Evolutionary conservation across 2,113 vertebrate species (phyloP).

Genomic region (Haplotaxodon microlepis): DNA sequence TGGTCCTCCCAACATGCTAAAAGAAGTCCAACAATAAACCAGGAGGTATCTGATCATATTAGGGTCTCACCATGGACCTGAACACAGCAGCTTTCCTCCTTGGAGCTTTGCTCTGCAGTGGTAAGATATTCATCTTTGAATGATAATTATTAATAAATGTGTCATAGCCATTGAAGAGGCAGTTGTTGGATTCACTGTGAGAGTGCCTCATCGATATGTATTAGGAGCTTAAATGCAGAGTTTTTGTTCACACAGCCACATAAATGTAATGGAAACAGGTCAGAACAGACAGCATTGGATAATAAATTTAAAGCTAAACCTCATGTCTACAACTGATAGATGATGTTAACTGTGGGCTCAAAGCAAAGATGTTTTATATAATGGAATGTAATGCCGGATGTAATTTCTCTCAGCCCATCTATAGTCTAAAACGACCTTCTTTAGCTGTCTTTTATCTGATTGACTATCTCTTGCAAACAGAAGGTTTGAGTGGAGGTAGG

Average conservation of each 20-base stretch:
- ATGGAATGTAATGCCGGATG: background rate
- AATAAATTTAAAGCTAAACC: background rate
- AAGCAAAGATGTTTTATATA: background rate
- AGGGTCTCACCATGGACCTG: slow-evolving; percentile 58
- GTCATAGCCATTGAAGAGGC: background rate
- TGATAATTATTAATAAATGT: background rate
- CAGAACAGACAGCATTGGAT: background rate
- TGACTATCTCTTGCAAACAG: background rate
- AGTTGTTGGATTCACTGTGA: background rate
- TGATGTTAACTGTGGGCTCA: background rate
- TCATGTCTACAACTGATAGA: background rate
- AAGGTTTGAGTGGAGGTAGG: background rate
- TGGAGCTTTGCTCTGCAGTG: slow-evolving; percentile 47
- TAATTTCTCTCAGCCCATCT: background rate
- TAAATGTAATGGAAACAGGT: background rate
- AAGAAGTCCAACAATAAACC: slow-evolving; percentile 18
- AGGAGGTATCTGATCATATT: slow-evolving; percentile 4
- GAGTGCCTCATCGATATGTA: background rate
- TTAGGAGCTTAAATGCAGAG: background rate
- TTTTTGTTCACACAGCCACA: background rate
- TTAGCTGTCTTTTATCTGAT: background rate
- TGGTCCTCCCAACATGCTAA: slow-evolving; percentile 27
- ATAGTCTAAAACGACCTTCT: background rate
- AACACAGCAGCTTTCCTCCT: slow-evolving; percentile 47
- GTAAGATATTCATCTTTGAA: slow-evolving; percentile 34